phyloP scores from a whole-genome alignment of 2,113 vertebrate species.

The Aramus guarauna region DNA sequence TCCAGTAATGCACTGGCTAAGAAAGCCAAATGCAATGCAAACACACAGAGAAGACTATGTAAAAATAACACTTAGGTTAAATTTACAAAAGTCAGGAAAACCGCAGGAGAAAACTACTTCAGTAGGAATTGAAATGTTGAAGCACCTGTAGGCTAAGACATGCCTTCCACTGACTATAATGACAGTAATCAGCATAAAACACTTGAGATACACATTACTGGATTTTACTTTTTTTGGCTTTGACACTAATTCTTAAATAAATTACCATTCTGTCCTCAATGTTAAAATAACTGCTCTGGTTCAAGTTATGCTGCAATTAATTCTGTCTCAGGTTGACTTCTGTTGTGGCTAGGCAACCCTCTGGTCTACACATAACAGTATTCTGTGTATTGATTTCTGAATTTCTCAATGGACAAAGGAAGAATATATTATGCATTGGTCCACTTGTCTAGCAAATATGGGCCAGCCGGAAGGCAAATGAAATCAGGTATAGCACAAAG shows the following conservation, averaged over 20 bases:
- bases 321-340: background rate
- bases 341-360: rapidly evolving
- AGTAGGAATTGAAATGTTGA: background rate
- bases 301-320: background rate
- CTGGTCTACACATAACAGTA: background rate
- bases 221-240: background rate
- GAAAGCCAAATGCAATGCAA: background rate
- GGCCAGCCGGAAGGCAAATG: background rate
- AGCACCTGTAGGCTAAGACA: background rate
- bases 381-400: background rate
- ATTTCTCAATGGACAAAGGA: background rate
- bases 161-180: background rate
- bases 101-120: background rate
- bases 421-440: background rate
- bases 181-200: background rate
- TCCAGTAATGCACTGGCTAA: background rate
- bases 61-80: background rate
- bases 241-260: background rate
- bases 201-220: background rate
- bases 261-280: background rate
- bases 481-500: background rate
- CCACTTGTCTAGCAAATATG: background rate
- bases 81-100: background rate
- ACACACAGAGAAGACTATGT: background rate
- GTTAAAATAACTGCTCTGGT: background rate